Base-by-base conservation (phyloP, 37 sponge, comb jelly and placozoan genomes). In the Chondrosia reniformis region DNA sequence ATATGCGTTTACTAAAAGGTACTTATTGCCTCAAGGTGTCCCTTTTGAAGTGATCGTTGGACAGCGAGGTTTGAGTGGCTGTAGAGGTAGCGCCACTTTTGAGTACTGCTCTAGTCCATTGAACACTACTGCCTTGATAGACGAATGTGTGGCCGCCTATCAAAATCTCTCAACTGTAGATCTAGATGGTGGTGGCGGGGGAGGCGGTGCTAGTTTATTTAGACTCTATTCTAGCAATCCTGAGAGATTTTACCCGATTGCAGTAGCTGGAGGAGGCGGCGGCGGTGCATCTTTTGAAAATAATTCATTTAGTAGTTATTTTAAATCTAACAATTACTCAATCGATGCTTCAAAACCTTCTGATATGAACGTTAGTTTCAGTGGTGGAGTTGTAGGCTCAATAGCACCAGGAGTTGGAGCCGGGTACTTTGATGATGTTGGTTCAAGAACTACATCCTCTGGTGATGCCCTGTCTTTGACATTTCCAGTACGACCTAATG, bases 161-260 rank as follows among this genome's bases (percentile, higher is more conserved):
- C n/a, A n/a, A n/a, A n/a, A n/a, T n/a, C n/a, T n/a, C n/a, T n/a
- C n/a, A n/a, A n/a, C n/a, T n/a, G n/a, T 5, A 2, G 3, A 9
- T 19, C 42, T 43, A 43, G 72, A 69, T 12, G 72, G 72, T 69
- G 72, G 72, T 25, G 72, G 72, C 21, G 72, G 72, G 15, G 72
- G 72, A 43, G 72, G 72, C 10, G 72, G 72, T 40, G 72, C 72
- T 39, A 69, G 43, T 39, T 8, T 69, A 21, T 21, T 69, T 41
- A n/a, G n/a, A n/a, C n/a, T n/a, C n/a, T n/a, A n/a, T n/a, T n/a
- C n/a, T n/a, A 15, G 15, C 2, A 13, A 25, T 21, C 19, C 15
- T 38, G 72, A 25, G 3, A 25, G 1, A 24, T 43, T 4, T 8
- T 17, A 40, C 4, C 72, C 72, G 15, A 41, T 69, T 39, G 41